A percentile compares a stretch with the other conserved stretches of the same genome.
phyloP scores from a whole-genome alignment of 2,797 vertebrate genomes.

The Echiichthys vipera region DNA sequence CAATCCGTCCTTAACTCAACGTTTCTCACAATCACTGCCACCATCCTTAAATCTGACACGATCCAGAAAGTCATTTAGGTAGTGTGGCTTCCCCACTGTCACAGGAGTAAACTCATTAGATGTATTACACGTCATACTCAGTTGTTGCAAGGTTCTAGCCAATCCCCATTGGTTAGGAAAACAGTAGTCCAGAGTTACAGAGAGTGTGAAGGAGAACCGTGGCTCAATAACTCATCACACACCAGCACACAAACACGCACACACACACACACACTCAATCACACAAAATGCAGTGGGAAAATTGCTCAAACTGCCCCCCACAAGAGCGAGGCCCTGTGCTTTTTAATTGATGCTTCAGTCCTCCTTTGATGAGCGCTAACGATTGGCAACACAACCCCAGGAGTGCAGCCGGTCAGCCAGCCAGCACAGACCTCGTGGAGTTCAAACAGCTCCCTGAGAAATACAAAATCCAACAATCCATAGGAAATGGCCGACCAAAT shows the following conservation, averaged over 20 bases:
- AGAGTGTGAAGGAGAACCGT: slow-evolving; percentile 55
- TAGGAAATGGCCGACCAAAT: slow-evolving; percentile 68
- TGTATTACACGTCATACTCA: slow-evolving; percentile 27
- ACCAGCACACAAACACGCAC: slow-evolving; percentile 43
- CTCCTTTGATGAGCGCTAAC: slow-evolving; percentile 79
- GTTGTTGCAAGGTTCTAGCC: slow-evolving; percentile 17
- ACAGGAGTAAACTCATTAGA: slow-evolving; percentile 33
- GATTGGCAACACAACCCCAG: slow-evolving; percentile 74
- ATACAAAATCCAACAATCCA: slow-evolving; percentile 56
- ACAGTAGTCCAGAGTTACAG: slow-evolving; percentile 67
- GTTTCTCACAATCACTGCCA: slow-evolving; percentile 57
- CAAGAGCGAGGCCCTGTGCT: slow-evolving; percentile 64
- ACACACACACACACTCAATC: slow-evolving; percentile 20
- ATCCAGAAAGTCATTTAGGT: slow-evolving; percentile 22
- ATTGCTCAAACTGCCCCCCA: slow-evolving; percentile 62
- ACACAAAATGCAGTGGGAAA: slow-evolving; percentile 69
- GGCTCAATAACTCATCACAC: slow-evolving; percentile 74
- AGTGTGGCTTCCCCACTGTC: slow-evolving; percentile 25
- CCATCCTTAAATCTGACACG: slow-evolving; percentile 22
- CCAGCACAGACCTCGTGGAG: slow-evolving; percentile 43
- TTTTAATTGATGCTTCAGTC: slow-evolving; percentile 80
- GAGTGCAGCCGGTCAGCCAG: slow-evolving; percentile 57
- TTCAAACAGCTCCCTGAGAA: slow-evolving; percentile 67
- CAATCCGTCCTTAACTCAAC: slow-evolving; percentile 35
- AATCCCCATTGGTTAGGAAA: slow-evolving; percentile 56